phyloP scores from a whole-genome alignment of 2,797 vertebrate species.

The Varecia variegata region DNA sequence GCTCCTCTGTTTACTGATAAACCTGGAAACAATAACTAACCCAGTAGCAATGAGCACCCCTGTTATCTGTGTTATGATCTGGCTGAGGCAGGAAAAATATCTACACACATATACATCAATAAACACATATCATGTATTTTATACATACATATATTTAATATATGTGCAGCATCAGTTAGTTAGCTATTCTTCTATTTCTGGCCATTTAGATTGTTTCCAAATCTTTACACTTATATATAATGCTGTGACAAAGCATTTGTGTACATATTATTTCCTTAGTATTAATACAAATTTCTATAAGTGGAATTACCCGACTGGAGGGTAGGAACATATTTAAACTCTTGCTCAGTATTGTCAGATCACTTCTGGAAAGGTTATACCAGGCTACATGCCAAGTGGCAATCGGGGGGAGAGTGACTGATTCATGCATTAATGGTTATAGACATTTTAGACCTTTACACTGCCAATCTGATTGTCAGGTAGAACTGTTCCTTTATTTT shows the following conservation, averaged over 20 bases:
- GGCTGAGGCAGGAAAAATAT: not conserved
- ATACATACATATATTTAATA: not conserved
- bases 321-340: not conserved
- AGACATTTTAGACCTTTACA: not conserved
- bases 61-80: not conserved
- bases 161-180: not conserved
- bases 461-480: not conserved
- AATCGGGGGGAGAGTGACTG: not conserved
- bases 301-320: not conserved
- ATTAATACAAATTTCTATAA: not conserved
- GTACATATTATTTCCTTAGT: not conserved
- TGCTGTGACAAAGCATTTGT: not conserved
- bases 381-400: not conserved
- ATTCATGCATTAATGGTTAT: not conserved
- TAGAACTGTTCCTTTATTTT: not conserved
- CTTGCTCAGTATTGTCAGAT: not conserved
- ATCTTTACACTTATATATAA: not conserved
- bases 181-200: slow-evolving; percentile 18
- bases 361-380: slow-evolving; percentile 12
- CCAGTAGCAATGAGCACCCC: not conserved
- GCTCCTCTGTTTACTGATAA: not conserved
- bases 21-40: not conserved
- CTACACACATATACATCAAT: not conserved
- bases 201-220: not conserved
- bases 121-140: not conserved